phyloP scores from a whole-genome alignment of 2,113 vertebrate species.

The mouse (Mus musculus) region DNA sequence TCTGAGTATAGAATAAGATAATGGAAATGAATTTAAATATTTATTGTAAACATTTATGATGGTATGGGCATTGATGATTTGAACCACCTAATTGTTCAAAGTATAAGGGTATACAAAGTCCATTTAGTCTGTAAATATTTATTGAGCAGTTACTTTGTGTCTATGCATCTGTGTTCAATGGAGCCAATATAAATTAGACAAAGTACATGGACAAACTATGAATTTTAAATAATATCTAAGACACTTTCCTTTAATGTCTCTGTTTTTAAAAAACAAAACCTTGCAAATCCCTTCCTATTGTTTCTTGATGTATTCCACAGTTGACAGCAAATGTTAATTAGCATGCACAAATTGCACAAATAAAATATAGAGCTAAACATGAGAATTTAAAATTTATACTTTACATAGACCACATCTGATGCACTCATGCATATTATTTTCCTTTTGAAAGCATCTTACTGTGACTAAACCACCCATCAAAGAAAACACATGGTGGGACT shows the following conservation, averaged over 20 bases:
- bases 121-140: slow-evolving; percentile 51
- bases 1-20: slow-evolving; percentile 69
- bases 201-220: slow-evolving; percentile 22
- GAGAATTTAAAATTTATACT: not conserved
- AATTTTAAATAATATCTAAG: slow-evolving; percentile 2
- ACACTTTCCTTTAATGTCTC: slow-evolving; percentile 35
- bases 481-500: too few species aligned
- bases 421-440: not conserved
- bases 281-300: not conserved
- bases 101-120: slow-evolving; percentile 26
- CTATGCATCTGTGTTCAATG: not conserved
- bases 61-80: slow-evolving; percentile 39
- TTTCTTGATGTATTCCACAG: not conserved
- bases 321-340: not conserved
- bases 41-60: slow-evolving; percentile 66
- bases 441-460: not conserved
- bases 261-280: not conserved
- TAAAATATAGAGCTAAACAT: not conserved
- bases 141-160: slow-evolving; percentile 7
- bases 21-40: slow-evolving; percentile 73
- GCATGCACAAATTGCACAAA: not conserved
- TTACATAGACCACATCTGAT: not conserved
- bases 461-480: too few species aligned
- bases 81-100: slow-evolving; percentile 50
- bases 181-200: slow-evolving; percentile 52